Conservation (phyloP, 2,113 vertebrate genomes). For the Hypocryptadius cinnamomeus region DNA sequence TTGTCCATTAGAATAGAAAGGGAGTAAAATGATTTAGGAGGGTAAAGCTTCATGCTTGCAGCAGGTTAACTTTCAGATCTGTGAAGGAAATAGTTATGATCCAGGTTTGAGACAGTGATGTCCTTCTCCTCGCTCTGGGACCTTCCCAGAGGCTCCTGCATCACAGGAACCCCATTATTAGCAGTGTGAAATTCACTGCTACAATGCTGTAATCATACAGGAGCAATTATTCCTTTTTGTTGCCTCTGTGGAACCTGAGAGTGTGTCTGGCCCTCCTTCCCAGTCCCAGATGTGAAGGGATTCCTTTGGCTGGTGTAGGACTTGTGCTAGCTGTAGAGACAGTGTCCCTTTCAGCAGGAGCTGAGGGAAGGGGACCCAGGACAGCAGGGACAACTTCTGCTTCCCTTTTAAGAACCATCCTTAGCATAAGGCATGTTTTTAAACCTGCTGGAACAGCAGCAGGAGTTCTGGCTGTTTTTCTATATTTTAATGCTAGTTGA, state of each 20-base stretch:
- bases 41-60: background rate
- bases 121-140: background rate
- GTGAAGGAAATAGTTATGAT: background rate
- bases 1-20: background rate
- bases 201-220: background rate
- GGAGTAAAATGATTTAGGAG: background rate
- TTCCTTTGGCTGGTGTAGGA: background rate
- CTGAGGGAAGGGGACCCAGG: background rate
- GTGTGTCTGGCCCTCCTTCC: background rate
- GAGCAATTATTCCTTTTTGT: background rate
- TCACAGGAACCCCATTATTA: background rate
- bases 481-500: background rate
- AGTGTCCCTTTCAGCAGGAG: background rate
- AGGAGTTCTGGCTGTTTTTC: background rate
- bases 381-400: background rate
- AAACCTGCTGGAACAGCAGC: background rate
- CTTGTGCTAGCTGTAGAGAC: too few species aligned
- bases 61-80: background rate
- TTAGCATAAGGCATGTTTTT: background rate
- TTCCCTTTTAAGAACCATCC: background rate
- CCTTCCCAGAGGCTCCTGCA: background rate
- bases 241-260: background rate
- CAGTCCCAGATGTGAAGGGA: background rate
- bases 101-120: background rate
- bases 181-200: background rate